Base-by-base conservation (phyloP, 2,113 vertebrate species). In the Oxyura jamaicensis region DNA sequence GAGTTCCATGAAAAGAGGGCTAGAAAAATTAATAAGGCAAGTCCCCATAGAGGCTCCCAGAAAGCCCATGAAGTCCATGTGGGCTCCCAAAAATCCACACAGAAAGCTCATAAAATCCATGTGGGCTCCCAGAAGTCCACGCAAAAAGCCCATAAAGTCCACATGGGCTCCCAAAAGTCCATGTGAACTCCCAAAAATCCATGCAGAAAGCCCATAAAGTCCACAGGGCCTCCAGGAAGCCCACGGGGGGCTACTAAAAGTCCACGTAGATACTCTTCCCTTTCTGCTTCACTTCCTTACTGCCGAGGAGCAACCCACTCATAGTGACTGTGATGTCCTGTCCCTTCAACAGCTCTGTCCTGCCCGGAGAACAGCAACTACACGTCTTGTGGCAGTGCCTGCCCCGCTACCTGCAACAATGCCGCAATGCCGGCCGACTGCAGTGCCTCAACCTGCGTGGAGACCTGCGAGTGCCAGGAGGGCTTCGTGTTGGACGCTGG, bases 341-440 rank as follows among this genome's bases (percentile, higher is more conserved):
- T 15, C 74, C 11, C 33, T 41, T 22, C 58, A 1, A 1, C 96
- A 98, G 98, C 95, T 15, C 48, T 98, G 50, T 41, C 77, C 86
- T 98, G 98, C 63, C 98, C 97, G 0, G 52, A 89, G 56, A 97
- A 98, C 93, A 98, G 98, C 83, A 42, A 44, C 9, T 98, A 98
- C 12, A 82, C 93, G 13, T 0, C 3, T 3, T 98, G 98, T 1
- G 92, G 91, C n/a, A n/a, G 95, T 0, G 10, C 97, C 35, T 98
- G 97, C 39, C 97, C 84, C 0, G 2, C 88, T 22, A 95, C 98
- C 78, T 98, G 98, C 95, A 97, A 96, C 48, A 22, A 56, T 0
- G 6, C 16, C 0, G 84, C 66, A 0, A 1, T 3, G 4, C 83
- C 96, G 0, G 3, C 92, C 3, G 36, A 62, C 80, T 98, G 96